A percentile compares a stretch with the other conserved stretches of the same genome.
Evolutionary conservation across 2,888 invertebrate species (phyloP).

Genomic region (Caenorhabditis auriculariae): DNA sequence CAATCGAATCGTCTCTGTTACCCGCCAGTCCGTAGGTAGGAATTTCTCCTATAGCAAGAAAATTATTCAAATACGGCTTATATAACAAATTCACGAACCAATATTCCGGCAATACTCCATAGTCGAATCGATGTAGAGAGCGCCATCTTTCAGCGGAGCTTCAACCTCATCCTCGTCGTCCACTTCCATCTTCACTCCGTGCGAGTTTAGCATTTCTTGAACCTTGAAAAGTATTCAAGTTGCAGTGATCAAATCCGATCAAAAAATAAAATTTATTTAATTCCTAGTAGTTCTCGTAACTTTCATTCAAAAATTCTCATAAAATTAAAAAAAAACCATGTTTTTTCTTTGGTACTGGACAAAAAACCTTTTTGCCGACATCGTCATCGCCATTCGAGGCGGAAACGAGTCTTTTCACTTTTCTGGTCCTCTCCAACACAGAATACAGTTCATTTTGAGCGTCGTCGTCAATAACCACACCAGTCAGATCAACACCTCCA

Average conservation of each 20-base stretch:
- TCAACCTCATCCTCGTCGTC: constrained; percentile 38
- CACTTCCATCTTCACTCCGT: constrained; percentile 36
- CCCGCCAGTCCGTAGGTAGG: constrained; percentile 57
- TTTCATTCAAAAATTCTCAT: not conserved
- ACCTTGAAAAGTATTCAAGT: not conserved
- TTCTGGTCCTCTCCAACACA: constrained; percentile 49
- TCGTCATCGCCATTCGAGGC: constrained; percentile 16
- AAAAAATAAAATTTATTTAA: not conserved
- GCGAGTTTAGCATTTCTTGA: constrained; percentile 16
- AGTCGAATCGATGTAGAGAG: constrained; percentile 57
- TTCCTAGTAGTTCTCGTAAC: too few relatives aligned
- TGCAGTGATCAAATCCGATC: too few relatives aligned
- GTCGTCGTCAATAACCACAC: constrained; percentile 60
- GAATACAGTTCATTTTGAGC: constrained; percentile 56
- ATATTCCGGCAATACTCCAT: constrained; percentile 61
- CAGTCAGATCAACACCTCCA: constrained; percentile 45
- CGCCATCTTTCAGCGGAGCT: constrained; percentile 14
- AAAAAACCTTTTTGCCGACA: constrained; percentile 14
- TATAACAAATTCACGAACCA: constrained; percentile 26
- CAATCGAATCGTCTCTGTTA: constrained; percentile 54
- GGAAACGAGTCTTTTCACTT: constrained; percentile 29
- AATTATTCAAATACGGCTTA: not conserved
- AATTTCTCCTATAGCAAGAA: constrained; percentile 30
- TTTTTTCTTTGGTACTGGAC: not conserved
- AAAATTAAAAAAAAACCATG: not conserved